Evolutionary conservation across 2,888 invertebrate genomes (phyloP).

Genomic region (Torymus aiolomorphi): DNA sequence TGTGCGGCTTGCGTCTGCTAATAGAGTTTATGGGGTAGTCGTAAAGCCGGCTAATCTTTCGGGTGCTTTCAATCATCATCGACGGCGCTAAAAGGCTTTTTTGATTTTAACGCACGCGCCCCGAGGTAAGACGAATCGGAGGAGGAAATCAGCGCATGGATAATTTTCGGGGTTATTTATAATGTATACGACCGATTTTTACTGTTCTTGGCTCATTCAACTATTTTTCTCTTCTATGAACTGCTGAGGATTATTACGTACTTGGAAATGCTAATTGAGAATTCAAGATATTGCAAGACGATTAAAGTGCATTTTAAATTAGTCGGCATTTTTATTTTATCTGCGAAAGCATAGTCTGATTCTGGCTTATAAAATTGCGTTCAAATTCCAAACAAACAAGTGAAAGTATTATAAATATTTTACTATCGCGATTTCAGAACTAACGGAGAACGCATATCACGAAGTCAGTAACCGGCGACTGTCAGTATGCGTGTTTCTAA

Average conservation of each 20-base stretch:
- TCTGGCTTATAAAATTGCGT: no score
- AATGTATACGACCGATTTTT: background rate
- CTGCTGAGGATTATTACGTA: no score
- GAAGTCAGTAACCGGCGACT: background rate
- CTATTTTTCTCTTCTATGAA: no score
- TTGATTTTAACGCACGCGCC: constrained; percentile 20
- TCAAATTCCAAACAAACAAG: no score
- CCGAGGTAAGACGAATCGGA: constrained; percentile 4
- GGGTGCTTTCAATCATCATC: constrained; percentile 25
- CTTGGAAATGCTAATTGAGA: no score
- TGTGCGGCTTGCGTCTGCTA: background rate
- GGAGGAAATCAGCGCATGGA: constrained; percentile 10
- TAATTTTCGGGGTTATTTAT: constrained; percentile 28
- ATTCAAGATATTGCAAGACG: no score
- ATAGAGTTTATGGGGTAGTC: constrained; percentile 41
- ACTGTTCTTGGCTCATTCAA: no score
- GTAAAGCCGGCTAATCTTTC: constrained; percentile 39
- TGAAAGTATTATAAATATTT: no score
- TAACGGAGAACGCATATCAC: background rate
- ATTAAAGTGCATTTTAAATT: no score
- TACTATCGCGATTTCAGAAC: no score
- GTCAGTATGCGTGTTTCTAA: constrained; percentile 6
- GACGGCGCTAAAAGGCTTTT: constrained; percentile 26
- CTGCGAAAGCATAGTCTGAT: no score
- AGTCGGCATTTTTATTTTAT: no score